Percentiles rank a stretch among this genome's conserved stretches.
phyloP scores from a whole-genome alignment of 1,140 invertebrate genomes.

The Tyrophagus putrescentiae region DNA sequence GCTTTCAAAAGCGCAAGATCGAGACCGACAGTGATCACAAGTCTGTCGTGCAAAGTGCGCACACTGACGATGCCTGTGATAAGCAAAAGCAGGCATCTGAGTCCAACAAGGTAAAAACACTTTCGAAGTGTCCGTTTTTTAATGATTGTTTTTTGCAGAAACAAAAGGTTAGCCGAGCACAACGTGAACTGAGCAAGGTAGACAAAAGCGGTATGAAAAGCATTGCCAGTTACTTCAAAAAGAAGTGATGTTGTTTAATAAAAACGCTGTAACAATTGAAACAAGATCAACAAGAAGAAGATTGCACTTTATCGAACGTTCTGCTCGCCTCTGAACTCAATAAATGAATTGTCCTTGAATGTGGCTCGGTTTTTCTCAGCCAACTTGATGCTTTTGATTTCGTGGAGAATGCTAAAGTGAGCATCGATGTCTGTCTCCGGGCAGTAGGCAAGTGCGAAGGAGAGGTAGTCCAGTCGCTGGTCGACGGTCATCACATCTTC shows the following conservation, averaged over 20 bases:
- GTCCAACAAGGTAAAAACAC: slow-evolving; percentile 4
- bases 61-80: not conserved
- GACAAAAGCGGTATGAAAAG: slow-evolving; percentile 19
- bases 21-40: not conserved
- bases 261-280: not conserved
- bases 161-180: slow-evolving; percentile 4
- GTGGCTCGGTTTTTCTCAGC: not conserved
- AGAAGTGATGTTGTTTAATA: not conserved
- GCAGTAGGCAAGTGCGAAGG: slow-evolving; percentile 43
- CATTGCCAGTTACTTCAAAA: slow-evolving; percentile 14
- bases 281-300: too few species aligned
- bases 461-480: slow-evolving; percentile 37
- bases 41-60: not conserved
- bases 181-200: not conserved
- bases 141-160: not conserved
- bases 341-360: not conserved
- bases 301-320: not conserved
- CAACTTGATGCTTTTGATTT: slow-evolving; percentile 3
- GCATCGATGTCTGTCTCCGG: slow-evolving; percentile 4
- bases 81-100: not conserved
- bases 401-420: not conserved
- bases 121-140: not conserved
- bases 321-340: not conserved
- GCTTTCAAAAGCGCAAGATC: not conserved
- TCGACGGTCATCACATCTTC: slow-evolving; percentile 32